Evolutionary conservation across 2,888 invertebrate species (phyloP), one percentile per base, ranked within the genome.

Genomic region (Leptinotarsa tumamoca): DNA sequence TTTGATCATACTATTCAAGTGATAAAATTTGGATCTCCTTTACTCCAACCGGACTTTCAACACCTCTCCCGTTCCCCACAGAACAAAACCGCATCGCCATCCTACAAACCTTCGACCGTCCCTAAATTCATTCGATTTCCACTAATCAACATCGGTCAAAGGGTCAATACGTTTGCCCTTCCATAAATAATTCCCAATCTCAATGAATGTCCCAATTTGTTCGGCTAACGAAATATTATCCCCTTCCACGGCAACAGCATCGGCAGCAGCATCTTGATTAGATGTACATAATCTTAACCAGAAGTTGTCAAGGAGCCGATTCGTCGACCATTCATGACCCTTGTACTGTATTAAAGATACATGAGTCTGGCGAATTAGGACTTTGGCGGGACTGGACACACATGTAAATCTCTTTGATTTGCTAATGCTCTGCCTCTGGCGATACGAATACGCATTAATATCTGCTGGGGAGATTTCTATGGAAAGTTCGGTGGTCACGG

Each of bases 381-480:
- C 74, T 76, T 78, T 78, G 81, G 77, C 75, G 74, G 43, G 73
- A 74, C 75, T 77, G 81, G 80, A 83, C 83, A 82, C 81, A 81
- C 82, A 83, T 80, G 80, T 78, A 80, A 75, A 78, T 81, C 83
- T 79, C 80, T 80, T 82, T 82, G 83, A 83, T 83, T 83, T 82
- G 81, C 82, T 82, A 82, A 83, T 81, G 82, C 79, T 73, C 73
- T 77, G 80, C 82, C 82, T 73, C 73, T 50, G 80, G 82, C 81
- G 80, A 82, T 83, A 82, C 82, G 83, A 83, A 83, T 81, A 81
- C 81, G 77, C 81, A 82, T 83, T 82, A 82, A 83, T 83, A 83
- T 83, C 80, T 79, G 72, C 73, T 82, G 82, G 81, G 82, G 85
- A 74, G 71, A 68, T 74, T 74, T 74, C 69, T 69, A 72, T 70